Percentiles rank a stretch among this genome's conserved stretches.
These are phyloP conservation scores for Actias luna DNA, from an alignment of 2,888 invertebrate genomes.

Conservation along the genomic window DNA sequence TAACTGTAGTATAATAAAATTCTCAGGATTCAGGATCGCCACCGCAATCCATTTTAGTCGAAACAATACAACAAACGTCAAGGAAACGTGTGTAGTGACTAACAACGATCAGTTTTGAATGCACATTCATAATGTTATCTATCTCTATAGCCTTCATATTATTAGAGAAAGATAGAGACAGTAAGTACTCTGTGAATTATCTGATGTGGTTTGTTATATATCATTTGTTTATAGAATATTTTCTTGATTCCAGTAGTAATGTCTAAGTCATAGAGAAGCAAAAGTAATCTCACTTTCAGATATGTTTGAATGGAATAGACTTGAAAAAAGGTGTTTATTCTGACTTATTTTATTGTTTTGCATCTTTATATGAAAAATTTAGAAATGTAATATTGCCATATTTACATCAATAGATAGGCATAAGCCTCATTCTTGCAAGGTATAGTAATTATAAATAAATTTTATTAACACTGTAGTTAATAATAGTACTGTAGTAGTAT, in stretches of 20 bases:
- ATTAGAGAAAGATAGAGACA: background rate
- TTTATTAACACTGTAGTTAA: no score
- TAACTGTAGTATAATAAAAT: conserved; percentile 24
- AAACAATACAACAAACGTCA: conserved; percentile 39
- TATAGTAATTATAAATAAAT: background rate
- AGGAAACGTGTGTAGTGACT: conserved; percentile 22
- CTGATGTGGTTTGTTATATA: background rate
- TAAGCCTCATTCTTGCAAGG: background rate
- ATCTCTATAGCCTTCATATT: background rate
- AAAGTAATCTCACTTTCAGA: no score
- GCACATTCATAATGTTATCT: background rate
- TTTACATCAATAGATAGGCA: no score
- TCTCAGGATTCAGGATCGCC: conserved; percentile 31
- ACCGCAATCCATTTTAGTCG: conserved; percentile 32
- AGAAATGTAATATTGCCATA: no score
- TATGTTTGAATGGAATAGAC: no score
- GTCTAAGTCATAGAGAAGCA: no score
- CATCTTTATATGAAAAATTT: no score
- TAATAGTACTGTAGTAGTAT: no score
- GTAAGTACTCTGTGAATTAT: background rate
- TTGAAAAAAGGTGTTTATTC: no score
- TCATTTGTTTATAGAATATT: background rate
- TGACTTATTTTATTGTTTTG: no score
- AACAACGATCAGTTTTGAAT: conserved; percentile 14
- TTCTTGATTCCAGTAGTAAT: background rate